Evolutionary conservation across 2,888 invertebrate genomes (phyloP).

Genomic region (Tetranychus truncatus): DNA sequence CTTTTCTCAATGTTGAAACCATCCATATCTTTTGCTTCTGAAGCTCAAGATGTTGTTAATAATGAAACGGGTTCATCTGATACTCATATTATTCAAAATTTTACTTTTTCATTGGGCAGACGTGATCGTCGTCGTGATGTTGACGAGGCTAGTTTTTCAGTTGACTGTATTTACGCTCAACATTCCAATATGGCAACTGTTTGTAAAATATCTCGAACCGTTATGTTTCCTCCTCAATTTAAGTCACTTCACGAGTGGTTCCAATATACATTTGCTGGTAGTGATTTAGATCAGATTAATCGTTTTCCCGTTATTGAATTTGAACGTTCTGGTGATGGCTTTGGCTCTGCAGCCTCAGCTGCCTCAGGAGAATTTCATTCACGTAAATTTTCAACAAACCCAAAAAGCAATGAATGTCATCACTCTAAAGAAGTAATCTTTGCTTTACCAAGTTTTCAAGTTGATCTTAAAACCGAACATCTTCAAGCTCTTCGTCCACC

Average conservation of each 20-base stretch:
- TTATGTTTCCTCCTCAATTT: conserved; percentile 86
- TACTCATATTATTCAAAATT: conserved; percentile 60
- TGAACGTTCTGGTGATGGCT: conserved; percentile 36
- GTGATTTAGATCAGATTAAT: conserved; percentile 56
- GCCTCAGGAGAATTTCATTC: conserved; percentile 26
- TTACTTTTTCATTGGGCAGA: conserved; percentile 69
- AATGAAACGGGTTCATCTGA: conserved; percentile 35
- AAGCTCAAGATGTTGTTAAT: conserved; percentile 53
- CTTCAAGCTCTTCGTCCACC: conserved; percentile 56
- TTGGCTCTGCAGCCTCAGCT: conserved; percentile 33
- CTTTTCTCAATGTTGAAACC: conserved; percentile 81
- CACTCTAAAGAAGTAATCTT: conserved; percentile 89
- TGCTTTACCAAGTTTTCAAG: conserved; percentile 73
- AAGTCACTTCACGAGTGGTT: conserved; percentile 89
- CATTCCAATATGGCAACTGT: conserved; percentile 86
- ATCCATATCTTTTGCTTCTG: conserved; percentile 74
- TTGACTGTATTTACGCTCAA: conserved; percentile 34
- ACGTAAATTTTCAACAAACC: conserved; percentile 25
- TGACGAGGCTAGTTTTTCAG: not conserved
- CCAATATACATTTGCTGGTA: conserved; percentile 81
- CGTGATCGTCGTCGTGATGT: conserved; percentile 31
- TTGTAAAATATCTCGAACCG: conserved; percentile 70
- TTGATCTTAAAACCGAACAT: conserved; percentile 82
- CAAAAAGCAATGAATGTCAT: conserved; percentile 48
- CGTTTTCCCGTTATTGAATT: conserved; percentile 22